These are phyloP conservation scores for Platerodrilus igneus DNA, from an alignment of 2,888 invertebrate species.

Conservation along the genomic window DNA sequence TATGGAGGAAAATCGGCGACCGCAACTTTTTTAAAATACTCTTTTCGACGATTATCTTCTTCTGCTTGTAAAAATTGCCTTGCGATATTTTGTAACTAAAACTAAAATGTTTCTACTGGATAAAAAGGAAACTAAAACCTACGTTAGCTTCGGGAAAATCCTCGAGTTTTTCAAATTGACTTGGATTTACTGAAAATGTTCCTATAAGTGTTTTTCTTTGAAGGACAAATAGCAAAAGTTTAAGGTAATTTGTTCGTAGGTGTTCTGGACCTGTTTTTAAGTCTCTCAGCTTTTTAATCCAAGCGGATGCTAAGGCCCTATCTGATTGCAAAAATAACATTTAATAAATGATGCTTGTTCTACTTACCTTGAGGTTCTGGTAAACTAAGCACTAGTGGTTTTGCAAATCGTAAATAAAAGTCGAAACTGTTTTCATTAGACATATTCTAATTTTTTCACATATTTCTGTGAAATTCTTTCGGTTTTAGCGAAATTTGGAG, in stretches of 20 bases:
- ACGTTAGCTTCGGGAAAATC: slow-evolving; percentile 39
- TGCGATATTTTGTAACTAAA: slow-evolving; percentile 39
- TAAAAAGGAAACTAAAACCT: slow-evolving; percentile 22
- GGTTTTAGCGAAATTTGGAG: slow-evolving; percentile 15
- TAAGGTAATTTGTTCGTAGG: slow-evolving; percentile 44
- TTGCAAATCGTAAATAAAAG: slow-evolving; percentile 47
- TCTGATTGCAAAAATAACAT: slow-evolving; percentile 36
- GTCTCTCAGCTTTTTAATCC: slow-evolving; percentile 46
- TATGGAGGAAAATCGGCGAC: slow-evolving; percentile 40
- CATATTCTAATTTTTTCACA: background rate
- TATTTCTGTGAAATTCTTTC: background rate
- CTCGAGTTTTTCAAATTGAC: slow-evolving; percentile 35
- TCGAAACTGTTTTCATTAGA: slow-evolving; percentile 38
- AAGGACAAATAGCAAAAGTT: slow-evolving; percentile 47
- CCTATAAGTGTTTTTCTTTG: slow-evolving; percentile 45
- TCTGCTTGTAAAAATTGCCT: slow-evolving; percentile 40
- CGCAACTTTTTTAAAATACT: slow-evolving; percentile 27
- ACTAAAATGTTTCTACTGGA: slow-evolving; percentile 7
- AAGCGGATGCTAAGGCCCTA: slow-evolving; percentile 45
- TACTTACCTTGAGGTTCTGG: slow-evolving; percentile 43
- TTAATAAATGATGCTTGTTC: background rate
- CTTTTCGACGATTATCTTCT: slow-evolving; percentile 29
- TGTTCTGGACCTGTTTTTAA: slow-evolving; percentile 35
- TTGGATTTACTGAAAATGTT: slow-evolving; percentile 45
- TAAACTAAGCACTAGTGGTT: slow-evolving; percentile 45